Percentiles rank a stretch among this genome's conserved stretches.
Conservation (phyloP, 2,797 vertebrate genomes). For the Lepus townsendii region DNA sequence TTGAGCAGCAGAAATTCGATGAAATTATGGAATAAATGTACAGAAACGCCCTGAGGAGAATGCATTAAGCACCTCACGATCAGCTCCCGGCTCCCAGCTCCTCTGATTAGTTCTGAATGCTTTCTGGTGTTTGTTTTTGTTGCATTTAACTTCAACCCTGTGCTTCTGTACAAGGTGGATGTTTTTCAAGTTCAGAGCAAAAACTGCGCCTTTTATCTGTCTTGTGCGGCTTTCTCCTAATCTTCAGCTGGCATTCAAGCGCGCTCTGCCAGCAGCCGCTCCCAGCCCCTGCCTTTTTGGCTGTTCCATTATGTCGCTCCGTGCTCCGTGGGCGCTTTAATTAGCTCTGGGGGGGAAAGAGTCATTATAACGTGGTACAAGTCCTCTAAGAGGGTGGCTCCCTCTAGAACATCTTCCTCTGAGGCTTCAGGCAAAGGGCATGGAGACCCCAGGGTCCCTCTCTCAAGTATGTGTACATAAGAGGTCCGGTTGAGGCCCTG, state of each 20-base stretch:
- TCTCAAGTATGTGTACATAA: background rate
- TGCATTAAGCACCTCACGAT: background rate
- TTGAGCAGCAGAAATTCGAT: background rate
- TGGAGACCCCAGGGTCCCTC: background rate
- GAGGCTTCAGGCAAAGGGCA: slow-evolving; percentile 22
- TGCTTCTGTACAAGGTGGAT: slow-evolving; percentile 27
- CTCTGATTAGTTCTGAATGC: slow-evolving; percentile 28
- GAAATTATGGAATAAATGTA: background rate
- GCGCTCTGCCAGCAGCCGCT: slow-evolving; percentile 5
- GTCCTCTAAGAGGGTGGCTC: slow-evolving; percentile 57
- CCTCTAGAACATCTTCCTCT: background rate
- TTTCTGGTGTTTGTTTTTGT: slow-evolving; percentile 30
- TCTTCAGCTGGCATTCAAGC: slow-evolving; percentile 63
- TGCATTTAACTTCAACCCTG: slow-evolving; percentile 33
- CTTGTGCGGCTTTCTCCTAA: slow-evolving; percentile 54
- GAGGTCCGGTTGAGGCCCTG: background rate
- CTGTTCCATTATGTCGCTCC: background rate
- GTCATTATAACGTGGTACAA: slow-evolving; percentile 70
- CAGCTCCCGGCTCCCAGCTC: slow-evolving; percentile 1
- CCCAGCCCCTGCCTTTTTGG: background rate
- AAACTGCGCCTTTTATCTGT: slow-evolving; percentile 69
- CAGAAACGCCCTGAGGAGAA: background rate
- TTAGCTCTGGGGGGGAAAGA: slow-evolving; percentile 35
- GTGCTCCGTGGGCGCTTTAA: slow-evolving; percentile 59
- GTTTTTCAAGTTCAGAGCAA: slow-evolving; percentile 76